Evolutionary conservation across 2,888 invertebrate species (phyloP).

Genomic region (Catocala fraxini): DNA sequence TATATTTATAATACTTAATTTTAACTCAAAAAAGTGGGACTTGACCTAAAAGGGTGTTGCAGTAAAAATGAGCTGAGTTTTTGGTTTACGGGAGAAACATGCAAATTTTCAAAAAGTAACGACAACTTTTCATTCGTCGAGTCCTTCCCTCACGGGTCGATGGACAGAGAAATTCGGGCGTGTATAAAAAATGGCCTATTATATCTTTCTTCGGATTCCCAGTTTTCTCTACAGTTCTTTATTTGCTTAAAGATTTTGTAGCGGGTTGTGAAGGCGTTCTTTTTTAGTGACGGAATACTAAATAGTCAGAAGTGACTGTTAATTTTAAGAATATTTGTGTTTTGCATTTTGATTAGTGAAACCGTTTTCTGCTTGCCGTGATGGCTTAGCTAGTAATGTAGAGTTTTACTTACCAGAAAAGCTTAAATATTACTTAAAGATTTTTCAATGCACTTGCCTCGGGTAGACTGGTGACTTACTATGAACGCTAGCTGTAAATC

Average conservation of each 20-base stretch:
- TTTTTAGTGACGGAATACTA: not conserved
- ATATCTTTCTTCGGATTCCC: slow-evolving; percentile 16
- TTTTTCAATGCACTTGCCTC: too few species aligned
- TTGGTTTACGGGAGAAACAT: slow-evolving; percentile 33
- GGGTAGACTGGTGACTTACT: too few species aligned
- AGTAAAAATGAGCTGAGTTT: slow-evolving; percentile 31
- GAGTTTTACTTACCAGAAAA: too few species aligned
- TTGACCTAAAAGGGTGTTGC: slow-evolving; percentile 32
- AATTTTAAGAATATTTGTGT: not conserved
- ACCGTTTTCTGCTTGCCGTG: too few species aligned
- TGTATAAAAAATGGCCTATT: slow-evolving; percentile 27
- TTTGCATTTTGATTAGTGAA: not conserved
- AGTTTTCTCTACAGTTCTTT: slow-evolving; percentile 8
- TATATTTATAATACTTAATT: too few species aligned
- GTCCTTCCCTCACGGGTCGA: slow-evolving; percentile 29
- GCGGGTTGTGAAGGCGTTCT: not conserved
- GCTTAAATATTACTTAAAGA: too few species aligned
- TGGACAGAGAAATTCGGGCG: slow-evolving; percentile 20
- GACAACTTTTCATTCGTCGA: slow-evolving; percentile 43
- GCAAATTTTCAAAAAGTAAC: slow-evolving; percentile 40
- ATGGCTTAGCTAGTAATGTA: too few species aligned
- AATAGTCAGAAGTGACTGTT: not conserved
- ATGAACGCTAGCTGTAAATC: too few species aligned
- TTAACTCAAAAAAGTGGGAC: slow-evolving; percentile 27
- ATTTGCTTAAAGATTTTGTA: not conserved